These are phyloP conservation scores for Chaetophractus vellerosus DNA, from an alignment of 2,797 vertebrate genomes.

Conservation along the genomic window DNA sequence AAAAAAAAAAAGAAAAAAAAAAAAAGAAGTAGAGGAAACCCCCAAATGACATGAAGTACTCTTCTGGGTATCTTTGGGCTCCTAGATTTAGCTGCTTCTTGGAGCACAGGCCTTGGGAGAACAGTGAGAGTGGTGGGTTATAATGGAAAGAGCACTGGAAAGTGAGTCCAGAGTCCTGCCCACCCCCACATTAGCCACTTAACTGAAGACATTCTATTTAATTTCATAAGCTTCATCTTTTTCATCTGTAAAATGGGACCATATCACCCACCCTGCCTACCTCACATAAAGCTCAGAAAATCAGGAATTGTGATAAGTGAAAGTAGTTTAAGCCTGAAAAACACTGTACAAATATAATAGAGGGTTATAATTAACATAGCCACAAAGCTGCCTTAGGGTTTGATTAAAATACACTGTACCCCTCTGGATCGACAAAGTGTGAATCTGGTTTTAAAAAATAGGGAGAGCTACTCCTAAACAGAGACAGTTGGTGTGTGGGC, in stretches of 20 bases:
- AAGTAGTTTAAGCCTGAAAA: not conserved
- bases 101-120: not conserved
- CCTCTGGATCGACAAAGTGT: slow-evolving; percentile 82
- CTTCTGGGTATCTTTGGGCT: not conserved
- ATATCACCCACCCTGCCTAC: not conserved
- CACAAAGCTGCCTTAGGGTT: slow-evolving; percentile 72
- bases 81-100: not conserved
- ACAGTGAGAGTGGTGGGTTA: not conserved
- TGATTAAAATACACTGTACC: slow-evolving; percentile 83
- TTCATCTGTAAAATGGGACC: slow-evolving; percentile 62
- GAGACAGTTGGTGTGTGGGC: slow-evolving; percentile 87
- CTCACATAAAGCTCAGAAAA: slow-evolving; percentile 47
- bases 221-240: not conserved
- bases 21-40: not conserved
- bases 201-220: not conserved
- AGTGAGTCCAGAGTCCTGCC: not conserved
- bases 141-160: not conserved
- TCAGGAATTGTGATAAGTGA: not conserved
- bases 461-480: slow-evolving; percentile 85
- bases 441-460: slow-evolving; percentile 84
- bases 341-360: slow-evolving; percentile 65
- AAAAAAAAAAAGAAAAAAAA: no score
- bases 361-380: slow-evolving; percentile 79
- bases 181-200: not conserved
- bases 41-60: not conserved